Evolutionary conservation across 2,113 vertebrate genomes (phyloP).

Genomic region (Pelmatolapia mariae): DNA sequence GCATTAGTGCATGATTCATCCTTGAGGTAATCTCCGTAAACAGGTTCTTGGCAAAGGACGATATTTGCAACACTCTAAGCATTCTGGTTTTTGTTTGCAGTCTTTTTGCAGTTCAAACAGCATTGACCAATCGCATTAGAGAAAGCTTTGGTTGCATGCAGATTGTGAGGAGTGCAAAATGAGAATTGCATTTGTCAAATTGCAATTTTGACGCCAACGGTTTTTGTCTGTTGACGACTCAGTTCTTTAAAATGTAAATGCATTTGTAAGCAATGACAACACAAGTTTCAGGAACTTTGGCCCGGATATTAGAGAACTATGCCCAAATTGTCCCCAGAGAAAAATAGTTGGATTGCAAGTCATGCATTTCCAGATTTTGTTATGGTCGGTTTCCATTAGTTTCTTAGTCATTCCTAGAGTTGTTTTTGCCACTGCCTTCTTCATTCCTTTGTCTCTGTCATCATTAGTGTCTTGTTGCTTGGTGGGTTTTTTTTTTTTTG

Average conservation of each 20-base stretch:
- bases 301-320: background rate
- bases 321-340: background rate
- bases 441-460: background rate
- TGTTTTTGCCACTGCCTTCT: background rate
- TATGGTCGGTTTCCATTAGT: background rate
- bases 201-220: background rate
- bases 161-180: background rate
- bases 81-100: background rate
- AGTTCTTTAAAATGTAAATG: background rate
- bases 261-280: background rate
- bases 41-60: background rate
- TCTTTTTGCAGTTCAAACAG: background rate
- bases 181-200: background rate
- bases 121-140: background rate
- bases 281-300: background rate
- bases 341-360: background rate
- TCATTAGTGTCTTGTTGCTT: background rate
- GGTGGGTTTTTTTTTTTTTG: background rate
- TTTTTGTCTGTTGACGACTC: background rate
- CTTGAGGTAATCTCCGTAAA: background rate
- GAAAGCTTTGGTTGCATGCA: background rate
- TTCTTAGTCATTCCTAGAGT: background rate
- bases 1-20: background rate
- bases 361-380: background rate
- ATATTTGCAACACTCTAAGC: background rate